phyloP scores from a whole-genome alignment of 2,888 invertebrate species.

The Chelonus formosanus region DNA sequence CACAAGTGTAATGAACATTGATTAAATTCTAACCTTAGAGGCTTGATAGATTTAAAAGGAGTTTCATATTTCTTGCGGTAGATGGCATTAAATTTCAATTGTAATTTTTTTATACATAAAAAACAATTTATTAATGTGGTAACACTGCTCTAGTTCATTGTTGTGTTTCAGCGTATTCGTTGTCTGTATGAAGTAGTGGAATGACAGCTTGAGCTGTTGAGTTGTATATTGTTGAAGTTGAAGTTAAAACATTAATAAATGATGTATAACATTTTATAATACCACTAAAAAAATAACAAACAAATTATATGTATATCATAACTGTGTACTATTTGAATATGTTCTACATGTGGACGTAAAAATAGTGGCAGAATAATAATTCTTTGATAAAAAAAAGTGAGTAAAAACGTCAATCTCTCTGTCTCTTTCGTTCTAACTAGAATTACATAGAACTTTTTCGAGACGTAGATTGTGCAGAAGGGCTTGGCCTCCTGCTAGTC shows the following conservation, averaged over 20 bases:
- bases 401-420: slow-evolving; percentile 38
- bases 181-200: slow-evolving; percentile 39
- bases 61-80: not conserved
- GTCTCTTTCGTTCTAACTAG: slow-evolving; percentile 37
- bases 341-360: slow-evolving; percentile 20
- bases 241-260: slow-evolving; percentile 25
- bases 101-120: not conserved
- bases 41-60: too few relatives aligned
- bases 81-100: slow-evolving; percentile 1
- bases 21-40: too few relatives aligned
- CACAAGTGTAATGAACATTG: too few relatives aligned
- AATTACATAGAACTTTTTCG: not conserved
- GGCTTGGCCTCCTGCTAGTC: slow-evolving; percentile 12
- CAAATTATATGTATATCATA: too few relatives aligned
- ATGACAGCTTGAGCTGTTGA: slow-evolving; percentile 42
- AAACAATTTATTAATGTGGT: slow-evolving; percentile 6
- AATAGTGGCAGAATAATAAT: slow-evolving; percentile 13
- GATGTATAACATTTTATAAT: too few relatives aligned
- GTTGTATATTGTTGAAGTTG: slow-evolving; percentile 44
- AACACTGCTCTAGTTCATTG: not conserved
- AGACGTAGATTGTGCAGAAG: slow-evolving; percentile 3
- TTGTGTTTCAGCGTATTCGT: slow-evolving; percentile 9
- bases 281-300: slow-evolving; percentile 1
- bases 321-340: not conserved
- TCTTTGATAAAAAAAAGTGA: slow-evolving; percentile 14